phyloP scores from a whole-genome alignment of 2,113 vertebrate species.

The Alces alces region DNA sequence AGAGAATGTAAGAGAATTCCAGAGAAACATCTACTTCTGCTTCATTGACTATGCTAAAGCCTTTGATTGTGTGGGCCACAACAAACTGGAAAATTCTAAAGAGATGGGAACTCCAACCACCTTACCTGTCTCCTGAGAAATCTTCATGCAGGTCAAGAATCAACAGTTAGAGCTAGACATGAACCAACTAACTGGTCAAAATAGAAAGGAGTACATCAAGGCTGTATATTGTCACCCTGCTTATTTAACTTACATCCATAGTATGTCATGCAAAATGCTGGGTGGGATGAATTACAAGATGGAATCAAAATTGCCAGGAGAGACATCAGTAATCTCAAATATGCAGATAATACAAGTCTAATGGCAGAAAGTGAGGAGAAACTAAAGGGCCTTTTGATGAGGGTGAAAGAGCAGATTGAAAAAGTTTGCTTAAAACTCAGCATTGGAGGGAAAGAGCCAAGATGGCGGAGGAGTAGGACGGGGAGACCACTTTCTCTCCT shows the following conservation, averaged over 20 bases:
- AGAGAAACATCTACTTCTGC: neutral
- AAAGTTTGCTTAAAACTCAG: neutral
- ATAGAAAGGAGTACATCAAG: neutral
- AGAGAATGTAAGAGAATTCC: neutral
- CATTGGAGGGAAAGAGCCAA: too few relatives aligned
- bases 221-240: neutral
- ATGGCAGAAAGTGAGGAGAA: neutral
- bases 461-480: too few relatives aligned
- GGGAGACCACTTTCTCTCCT: too few relatives aligned
- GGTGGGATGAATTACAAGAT: neutral
- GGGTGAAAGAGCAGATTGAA: neutral
- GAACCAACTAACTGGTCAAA: neutral
- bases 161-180: neutral
- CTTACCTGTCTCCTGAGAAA: neutral
- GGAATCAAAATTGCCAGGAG: neutral
- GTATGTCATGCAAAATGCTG: neutral
- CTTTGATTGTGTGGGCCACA: neutral
- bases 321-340: neutral
- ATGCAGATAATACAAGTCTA: neutral
- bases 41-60: neutral
- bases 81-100: neutral
- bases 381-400: neutral
- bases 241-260: neutral
- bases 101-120: neutral
- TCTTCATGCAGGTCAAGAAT: neutral